phyloP scores from a whole-genome alignment of 2,888 invertebrate genomes.

The Folsomia candida region DNA sequence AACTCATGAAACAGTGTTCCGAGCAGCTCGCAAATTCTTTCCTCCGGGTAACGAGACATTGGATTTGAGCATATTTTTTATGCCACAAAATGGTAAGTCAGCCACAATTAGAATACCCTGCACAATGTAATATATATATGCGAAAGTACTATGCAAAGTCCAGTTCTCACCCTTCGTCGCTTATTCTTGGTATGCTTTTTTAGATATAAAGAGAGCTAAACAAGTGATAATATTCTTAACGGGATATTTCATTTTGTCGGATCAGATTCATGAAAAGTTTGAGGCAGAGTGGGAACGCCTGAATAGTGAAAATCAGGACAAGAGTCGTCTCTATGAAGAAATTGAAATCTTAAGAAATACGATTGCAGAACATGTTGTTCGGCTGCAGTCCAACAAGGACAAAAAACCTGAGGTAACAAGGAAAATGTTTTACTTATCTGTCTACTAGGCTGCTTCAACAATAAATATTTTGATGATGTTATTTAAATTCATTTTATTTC shows the following conservation, averaged over 20 bases:
- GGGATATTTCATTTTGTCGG: not conserved
- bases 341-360: not conserved
- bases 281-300: not conserved
- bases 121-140: no score
- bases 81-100: not conserved
- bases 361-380: not conserved
- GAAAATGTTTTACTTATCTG: not conserved
- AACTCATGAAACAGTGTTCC: not conserved
- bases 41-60: not conserved
- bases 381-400: not conserved
- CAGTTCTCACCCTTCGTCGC: not conserved
- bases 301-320: not conserved
- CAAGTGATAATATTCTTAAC: not conserved
- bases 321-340: not conserved
- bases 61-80: not conserved
- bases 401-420: not conserved
- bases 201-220: not conserved
- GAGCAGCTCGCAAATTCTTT: not conserved
- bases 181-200: not conserved
- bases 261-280: not conserved
- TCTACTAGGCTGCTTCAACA: not conserved
- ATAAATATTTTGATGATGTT: not conserved
- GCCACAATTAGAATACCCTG: no score
- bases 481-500: not conserved
- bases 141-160: not conserved